Conservation (phyloP, 1,140 invertebrate species). For the Calliopsis andreniformis region DNA sequence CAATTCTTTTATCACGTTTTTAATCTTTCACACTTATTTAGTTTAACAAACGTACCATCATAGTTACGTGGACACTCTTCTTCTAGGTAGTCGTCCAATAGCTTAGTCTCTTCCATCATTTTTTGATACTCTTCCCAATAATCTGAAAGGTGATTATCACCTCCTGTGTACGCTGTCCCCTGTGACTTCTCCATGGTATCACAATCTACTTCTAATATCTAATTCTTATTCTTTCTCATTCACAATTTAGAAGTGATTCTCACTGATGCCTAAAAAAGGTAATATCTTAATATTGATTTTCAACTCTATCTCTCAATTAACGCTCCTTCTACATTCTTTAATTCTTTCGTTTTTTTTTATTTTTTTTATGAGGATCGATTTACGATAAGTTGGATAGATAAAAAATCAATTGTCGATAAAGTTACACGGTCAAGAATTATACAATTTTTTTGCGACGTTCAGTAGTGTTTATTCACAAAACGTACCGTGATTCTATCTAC, state of each 20-base stretch:
- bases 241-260: not conserved
- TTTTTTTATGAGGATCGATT: not conserved
- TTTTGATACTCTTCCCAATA: constrained; percentile 82
- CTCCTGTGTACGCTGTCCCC: constrained; percentile 70
- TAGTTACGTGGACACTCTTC: constrained; percentile 80
- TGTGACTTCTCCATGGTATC: constrained; percentile 75
- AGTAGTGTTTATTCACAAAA: not conserved
- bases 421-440: not conserved
- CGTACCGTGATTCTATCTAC: not conserved
- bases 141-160: constrained; percentile 79
- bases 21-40: not conserved
- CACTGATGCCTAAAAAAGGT: constrained; percentile 4
- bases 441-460: not conserved
- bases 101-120: constrained; percentile 81
- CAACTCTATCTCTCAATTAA: no score
- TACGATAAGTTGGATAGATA: constrained; percentile 31
- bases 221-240: not conserved
- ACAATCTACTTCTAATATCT: not conserved
- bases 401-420: not conserved
- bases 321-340: no score
- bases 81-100: constrained; percentile 81
- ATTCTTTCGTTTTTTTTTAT: no score
- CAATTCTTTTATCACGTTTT: not conserved
- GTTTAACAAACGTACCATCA: constrained; percentile 71
- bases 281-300: not conserved